Evolutionary conservation across 2,797 vertebrate genomes (phyloP).

Genomic region (Phaenicophaeus curvirostris): DNA sequence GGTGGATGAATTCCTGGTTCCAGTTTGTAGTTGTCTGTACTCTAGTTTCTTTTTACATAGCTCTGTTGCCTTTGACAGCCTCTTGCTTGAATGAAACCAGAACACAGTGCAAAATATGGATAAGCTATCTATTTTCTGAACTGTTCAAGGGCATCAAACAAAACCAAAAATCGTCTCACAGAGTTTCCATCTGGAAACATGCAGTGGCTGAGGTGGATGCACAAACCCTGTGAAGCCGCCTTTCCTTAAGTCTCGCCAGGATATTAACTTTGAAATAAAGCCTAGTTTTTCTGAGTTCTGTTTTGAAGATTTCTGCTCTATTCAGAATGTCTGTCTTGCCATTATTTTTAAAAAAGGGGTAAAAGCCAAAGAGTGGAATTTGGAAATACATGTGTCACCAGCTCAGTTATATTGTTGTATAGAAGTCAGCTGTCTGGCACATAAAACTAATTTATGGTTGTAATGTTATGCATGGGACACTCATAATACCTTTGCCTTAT

Average conservation of each 20-base stretch:
- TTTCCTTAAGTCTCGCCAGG: constrained; percentile 39
- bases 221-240: constrained; percentile 4
- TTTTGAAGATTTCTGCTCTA: constrained; percentile 40
- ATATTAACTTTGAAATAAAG: constrained; percentile 57
- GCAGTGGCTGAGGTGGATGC: background rate
- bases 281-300: constrained; percentile 20
- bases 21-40: background rate
- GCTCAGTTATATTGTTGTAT: background rate
- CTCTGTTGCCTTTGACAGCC: background rate
- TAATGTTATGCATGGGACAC: background rate
- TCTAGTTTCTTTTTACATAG: background rate
- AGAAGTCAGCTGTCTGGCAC: background rate
- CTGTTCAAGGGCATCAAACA: background rate
- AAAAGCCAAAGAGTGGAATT: background rate
- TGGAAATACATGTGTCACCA: constrained; percentile 13
- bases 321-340: constrained; percentile 7
- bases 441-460: background rate
- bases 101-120: background rate
- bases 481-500: background rate
- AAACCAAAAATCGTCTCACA: background rate
- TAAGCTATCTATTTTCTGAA: constrained; percentile 25
- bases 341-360: constrained; percentile 16
- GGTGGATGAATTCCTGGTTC: background rate
- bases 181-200: constrained; percentile 43
- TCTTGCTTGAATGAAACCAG: constrained; percentile 21